Conservation (phyloP, 2,113 vertebrate genomes). For the Sceloporus undulatus region DNA sequence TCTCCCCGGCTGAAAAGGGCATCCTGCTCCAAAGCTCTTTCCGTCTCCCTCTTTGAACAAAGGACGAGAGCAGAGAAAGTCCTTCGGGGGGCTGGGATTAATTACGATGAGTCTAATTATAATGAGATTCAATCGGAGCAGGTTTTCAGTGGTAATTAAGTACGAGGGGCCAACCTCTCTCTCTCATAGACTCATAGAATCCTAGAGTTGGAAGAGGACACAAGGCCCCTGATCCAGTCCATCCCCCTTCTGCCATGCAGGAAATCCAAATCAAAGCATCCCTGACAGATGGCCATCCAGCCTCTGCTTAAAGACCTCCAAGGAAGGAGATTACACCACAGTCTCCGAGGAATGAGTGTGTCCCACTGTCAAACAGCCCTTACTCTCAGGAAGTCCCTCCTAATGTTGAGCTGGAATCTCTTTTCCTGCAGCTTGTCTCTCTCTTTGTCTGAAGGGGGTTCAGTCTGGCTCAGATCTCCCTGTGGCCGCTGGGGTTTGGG, state of each 20-base stretch:
- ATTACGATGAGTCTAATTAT: conserved; percentile 32
- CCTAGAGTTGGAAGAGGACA: not conserved
- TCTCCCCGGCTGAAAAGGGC: conserved; percentile 41
- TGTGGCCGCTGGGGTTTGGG: too few species aligned
- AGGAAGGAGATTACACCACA: too few species aligned
- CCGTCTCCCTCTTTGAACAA: conserved; percentile 24
- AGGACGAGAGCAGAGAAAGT: not conserved
- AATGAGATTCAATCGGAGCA: not conserved
- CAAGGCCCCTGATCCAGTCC: too few species aligned
- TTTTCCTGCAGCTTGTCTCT: not conserved
- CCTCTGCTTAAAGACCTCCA: too few species aligned
- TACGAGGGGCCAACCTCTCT: accelerated
- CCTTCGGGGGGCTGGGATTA: conserved; percentile 3
- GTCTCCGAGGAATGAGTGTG: too few species aligned
- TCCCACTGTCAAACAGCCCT: too few species aligned
- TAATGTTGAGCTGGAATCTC: not conserved
- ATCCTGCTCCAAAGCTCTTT: not conserved
- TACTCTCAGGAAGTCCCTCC: too few species aligned
- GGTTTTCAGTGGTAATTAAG: conserved; percentile 10
- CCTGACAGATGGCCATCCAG: too few species aligned
- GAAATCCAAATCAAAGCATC: too few species aligned
- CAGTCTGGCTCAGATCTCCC: too few species aligned
- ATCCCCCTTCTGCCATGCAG: too few species aligned
- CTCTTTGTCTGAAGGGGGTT: too few species aligned
- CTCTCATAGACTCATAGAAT: not conserved